Conservation (phyloP, 2,888 invertebrate genomes). For the Eupithecia abbreviata region DNA sequence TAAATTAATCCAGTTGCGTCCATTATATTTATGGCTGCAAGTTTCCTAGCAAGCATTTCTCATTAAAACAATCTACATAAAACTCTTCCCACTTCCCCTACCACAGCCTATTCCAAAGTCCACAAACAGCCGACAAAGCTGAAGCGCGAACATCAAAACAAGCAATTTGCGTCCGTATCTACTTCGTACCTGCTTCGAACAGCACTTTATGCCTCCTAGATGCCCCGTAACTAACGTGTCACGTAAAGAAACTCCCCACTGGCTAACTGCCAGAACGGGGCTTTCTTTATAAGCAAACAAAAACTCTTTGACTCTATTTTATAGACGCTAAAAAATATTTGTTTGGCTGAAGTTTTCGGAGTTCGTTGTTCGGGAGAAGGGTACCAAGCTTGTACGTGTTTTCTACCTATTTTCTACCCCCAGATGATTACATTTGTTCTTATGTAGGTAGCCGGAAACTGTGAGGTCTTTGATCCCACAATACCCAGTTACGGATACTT, state of each 20-base stretch:
- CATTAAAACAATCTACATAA: background rate
- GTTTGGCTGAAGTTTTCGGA: constrained; percentile 4
- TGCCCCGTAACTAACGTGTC: constrained; percentile 20
- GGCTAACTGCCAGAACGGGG: constrained; percentile 49
- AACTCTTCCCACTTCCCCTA: background rate
- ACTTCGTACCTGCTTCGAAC: constrained; percentile 7
- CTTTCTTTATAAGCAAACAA: constrained; percentile 46
- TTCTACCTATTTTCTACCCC: background rate
- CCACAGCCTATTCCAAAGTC: background rate
- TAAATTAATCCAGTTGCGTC: background rate
- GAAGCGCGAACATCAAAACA: constrained; percentile 11
- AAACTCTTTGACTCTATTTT: constrained; percentile 29
- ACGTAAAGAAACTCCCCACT: constrained; percentile 35
- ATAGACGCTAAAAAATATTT: constrained; percentile 42
- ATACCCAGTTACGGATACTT: too few relatives aligned
- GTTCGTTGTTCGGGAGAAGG: background rate
- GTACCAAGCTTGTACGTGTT: background rate
- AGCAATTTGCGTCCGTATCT: constrained; percentile 14
- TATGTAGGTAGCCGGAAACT: too few relatives aligned
- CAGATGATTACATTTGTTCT: too few relatives aligned
- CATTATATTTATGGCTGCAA: background rate
- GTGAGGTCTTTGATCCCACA: too few relatives aligned
- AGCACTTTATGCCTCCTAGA: constrained; percentile 18
- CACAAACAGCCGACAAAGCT: background rate
- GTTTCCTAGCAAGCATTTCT: background rate